Evolutionary conservation across 2,888 invertebrate species (phyloP).

Genomic region (Maniola hyperantus): DNA sequence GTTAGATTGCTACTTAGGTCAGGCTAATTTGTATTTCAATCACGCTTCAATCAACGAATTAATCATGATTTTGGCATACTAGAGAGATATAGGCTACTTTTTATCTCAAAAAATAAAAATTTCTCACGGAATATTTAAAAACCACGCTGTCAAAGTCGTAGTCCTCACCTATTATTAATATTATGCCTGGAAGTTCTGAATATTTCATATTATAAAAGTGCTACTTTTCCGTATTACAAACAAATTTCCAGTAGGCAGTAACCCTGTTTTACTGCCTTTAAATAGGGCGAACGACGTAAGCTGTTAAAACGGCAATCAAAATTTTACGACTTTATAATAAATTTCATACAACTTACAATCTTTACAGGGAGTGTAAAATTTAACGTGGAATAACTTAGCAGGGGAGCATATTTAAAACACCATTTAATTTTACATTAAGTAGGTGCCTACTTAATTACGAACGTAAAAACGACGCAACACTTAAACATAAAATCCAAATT

Average conservation of each 20-base stretch:
- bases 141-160: too few species aligned
- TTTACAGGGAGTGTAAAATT: slow-evolving; percentile 30
- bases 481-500: slow-evolving; percentile 2
- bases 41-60: too few species aligned
- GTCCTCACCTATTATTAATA: background rate
- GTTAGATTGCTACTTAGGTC: too few species aligned
- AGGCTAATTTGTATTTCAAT: too few species aligned
- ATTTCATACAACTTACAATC: slow-evolving; percentile 37
- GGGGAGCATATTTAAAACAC: slow-evolving; percentile 29
- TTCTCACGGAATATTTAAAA: too few species aligned
- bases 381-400: slow-evolving; percentile 30
- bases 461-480: background rate
- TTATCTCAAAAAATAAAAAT: too few species aligned
- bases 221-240: background rate
- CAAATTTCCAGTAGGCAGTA: slow-evolving; percentile 28
- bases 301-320: slow-evolving; percentile 32
- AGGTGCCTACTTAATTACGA: background rate
- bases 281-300: slow-evolving; percentile 20
- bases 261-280: slow-evolving; percentile 28
- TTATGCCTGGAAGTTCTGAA: background rate
- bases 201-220: background rate
- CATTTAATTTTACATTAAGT: slow-evolving; percentile 15
- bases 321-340: slow-evolving; percentile 36
- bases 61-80: too few species aligned
- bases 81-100: too few species aligned